Evolutionary conservation across 2,113 vertebrate genomes (phyloP).

Genomic region (Diadophis punctatus): DNA sequence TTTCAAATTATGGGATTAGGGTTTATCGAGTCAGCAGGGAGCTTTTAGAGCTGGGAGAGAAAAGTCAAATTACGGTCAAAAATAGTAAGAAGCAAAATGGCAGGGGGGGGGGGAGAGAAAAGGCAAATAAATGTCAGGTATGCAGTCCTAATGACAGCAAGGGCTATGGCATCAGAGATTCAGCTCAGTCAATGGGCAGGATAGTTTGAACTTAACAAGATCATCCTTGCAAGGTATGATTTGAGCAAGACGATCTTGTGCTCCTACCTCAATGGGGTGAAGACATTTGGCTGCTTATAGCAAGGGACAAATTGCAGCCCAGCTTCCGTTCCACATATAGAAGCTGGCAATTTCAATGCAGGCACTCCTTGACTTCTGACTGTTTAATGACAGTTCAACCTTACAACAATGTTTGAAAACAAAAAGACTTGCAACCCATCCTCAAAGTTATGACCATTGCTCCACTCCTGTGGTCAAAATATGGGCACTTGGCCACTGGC

Average conservation of each 20-base stretch:
- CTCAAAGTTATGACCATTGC: background rate
- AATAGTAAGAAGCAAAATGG: slow-evolving; percentile 6
- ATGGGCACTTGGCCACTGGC: background rate
- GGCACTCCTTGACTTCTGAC: background rate
- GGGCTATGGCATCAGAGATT: slow-evolving; percentile 21
- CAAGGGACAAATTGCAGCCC: background rate
- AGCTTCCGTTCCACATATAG: background rate
- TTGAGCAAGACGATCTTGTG: slow-evolving; percentile 23
- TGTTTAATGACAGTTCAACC: background rate
- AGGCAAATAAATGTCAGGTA: slow-evolving; percentile 29
- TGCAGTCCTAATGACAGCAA: slow-evolving; percentile 43
- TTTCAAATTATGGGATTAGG: slow-evolving; percentile 42
- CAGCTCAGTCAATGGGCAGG: slow-evolving; percentile 30
- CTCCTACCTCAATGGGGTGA: background rate
- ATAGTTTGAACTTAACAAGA: slow-evolving; percentile 25
- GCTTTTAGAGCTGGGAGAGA: slow-evolving; percentile 31
- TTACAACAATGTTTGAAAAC: too few species aligned
- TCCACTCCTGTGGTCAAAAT: background rate
- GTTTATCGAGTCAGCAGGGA: slow-evolving; percentile 40
- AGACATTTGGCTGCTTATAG: background rate
- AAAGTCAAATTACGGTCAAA: slow-evolving; percentile 26
- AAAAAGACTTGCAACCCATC: background rate
- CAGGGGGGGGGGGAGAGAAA: background rate
- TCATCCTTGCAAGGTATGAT: slow-evolving; percentile 1
- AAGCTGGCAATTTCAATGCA: background rate